A percentile compares a stretch with the other conserved stretches of the same genome.
Conservation (phyloP, 2,888 invertebrate genomes). For the Epirrhoe alternata region DNA sequence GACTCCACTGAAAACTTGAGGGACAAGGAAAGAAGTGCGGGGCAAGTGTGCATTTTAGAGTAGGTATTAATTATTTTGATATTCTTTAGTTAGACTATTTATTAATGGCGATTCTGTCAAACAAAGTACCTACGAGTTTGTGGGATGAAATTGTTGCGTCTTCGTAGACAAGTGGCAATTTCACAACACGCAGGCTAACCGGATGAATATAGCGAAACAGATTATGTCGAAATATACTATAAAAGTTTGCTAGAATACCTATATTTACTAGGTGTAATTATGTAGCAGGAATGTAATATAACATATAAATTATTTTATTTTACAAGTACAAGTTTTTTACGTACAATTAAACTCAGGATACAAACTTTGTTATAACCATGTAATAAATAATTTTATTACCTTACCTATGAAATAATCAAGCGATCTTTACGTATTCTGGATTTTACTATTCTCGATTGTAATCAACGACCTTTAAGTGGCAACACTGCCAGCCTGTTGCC, state of each 20-base stretch:
- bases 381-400: not conserved
- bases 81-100: too few species aligned
- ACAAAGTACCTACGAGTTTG: too few species aligned
- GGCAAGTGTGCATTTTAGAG: too few species aligned
- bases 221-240: not conserved
- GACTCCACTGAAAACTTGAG: too few species aligned
- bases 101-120: too few species aligned
- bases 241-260: too few species aligned
- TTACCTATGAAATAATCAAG: not conserved
- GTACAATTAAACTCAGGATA: not conserved
- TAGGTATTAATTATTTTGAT: too few species aligned
- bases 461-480: slow-evolving; percentile 2
- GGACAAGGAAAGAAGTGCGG: too few species aligned
- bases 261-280: too few species aligned
- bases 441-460: not conserved
- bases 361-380: not conserved
- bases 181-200: not conserved
- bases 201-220: not conserved
- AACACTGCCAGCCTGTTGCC: not conserved
- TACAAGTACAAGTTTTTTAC: not conserved
- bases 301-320: not conserved
- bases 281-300: too few species aligned
- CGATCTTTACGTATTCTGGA: not conserved
- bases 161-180: not conserved
- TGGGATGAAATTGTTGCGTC: not conserved